Conservation (phyloP, 2,888 invertebrate species). For the Napeogenes inachia region DNA sequence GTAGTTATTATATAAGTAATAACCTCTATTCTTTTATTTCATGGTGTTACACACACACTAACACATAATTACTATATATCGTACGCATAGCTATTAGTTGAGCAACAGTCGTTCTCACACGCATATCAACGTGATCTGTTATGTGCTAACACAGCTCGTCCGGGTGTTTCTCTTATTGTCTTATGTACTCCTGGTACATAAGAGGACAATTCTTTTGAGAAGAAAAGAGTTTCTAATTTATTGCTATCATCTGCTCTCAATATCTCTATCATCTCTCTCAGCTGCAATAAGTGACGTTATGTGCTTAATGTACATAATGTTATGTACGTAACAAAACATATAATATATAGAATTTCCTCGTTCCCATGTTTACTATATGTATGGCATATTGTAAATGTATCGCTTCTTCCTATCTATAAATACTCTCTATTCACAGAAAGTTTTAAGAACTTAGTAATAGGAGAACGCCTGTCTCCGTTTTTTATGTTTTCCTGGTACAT, state of each 20-base stretch:
- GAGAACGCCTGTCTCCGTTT: no score
- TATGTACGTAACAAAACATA: no score
- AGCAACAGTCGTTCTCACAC: constrained; percentile 31
- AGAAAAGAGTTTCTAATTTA: constrained; percentile 11
- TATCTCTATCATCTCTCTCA: no score
- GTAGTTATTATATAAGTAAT: background rate
- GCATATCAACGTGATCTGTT: constrained; percentile 25
- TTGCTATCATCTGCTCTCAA: background rate
- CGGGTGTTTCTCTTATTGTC: constrained; percentile 12
- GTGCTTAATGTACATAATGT: no score
- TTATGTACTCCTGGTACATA: background rate
- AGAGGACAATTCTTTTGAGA: background rate
- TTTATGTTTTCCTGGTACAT: no score
- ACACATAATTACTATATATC: constrained; percentile 13
- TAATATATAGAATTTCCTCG: no score
- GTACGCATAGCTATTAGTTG: constrained; percentile 16
- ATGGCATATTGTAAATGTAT: no score
- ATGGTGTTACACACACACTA: constrained; percentile 1
- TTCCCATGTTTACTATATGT: no score
- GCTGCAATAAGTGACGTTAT: no score
- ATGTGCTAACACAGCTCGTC: constrained; percentile 6
- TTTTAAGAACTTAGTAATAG: no score
- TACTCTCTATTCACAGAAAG: no score
- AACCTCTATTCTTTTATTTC: background rate
- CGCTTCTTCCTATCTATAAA: no score